Evolutionary conservation across 2,888 invertebrate species (phyloP).

Genomic region (Andrena minutula): DNA sequence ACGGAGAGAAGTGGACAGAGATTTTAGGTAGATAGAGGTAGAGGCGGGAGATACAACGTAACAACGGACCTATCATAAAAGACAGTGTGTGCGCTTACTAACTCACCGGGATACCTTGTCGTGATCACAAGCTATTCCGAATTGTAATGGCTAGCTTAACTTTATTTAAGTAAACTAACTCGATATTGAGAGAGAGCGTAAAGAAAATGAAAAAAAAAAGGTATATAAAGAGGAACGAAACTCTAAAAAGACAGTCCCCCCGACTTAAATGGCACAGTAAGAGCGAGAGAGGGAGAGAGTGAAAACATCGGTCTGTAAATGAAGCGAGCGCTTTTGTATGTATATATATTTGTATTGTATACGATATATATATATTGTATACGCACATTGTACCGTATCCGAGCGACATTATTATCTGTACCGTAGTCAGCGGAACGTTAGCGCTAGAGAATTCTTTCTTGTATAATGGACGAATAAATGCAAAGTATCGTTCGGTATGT

Average conservation of each 20-base stretch:
- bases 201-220: constrained; percentile 54
- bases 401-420: constrained; percentile 77
- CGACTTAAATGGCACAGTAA: constrained; percentile 73
- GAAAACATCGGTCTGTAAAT: constrained; percentile 76
- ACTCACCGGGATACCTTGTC: constrained; percentile 66
- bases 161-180: constrained; percentile 72
- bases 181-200: constrained; percentile 53
- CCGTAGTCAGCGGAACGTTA: constrained; percentile 78
- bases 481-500: constrained; percentile 80
- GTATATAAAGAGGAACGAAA: constrained; percentile 37
- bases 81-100: constrained; percentile 83
- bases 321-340: constrained; percentile 81
- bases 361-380: constrained; percentile 78
- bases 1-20: constrained; percentile 41
- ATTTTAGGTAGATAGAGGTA: constrained; percentile 51
- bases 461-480: constrained; percentile 82
- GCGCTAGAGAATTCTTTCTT: constrained; percentile 80
- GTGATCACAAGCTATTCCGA: constrained; percentile 55
- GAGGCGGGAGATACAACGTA: constrained; percentile 64
- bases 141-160: constrained; percentile 74
- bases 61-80: constrained; percentile 81
- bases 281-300: constrained; percentile 21
- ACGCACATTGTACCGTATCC: constrained; percentile 81
- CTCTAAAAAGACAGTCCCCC: constrained; percentile 80
- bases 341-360: constrained; percentile 55